Evolutionary conservation across 2,797 vertebrate genomes (phyloP).

Genomic region (Chiroxiphia lanceolata): DNA sequence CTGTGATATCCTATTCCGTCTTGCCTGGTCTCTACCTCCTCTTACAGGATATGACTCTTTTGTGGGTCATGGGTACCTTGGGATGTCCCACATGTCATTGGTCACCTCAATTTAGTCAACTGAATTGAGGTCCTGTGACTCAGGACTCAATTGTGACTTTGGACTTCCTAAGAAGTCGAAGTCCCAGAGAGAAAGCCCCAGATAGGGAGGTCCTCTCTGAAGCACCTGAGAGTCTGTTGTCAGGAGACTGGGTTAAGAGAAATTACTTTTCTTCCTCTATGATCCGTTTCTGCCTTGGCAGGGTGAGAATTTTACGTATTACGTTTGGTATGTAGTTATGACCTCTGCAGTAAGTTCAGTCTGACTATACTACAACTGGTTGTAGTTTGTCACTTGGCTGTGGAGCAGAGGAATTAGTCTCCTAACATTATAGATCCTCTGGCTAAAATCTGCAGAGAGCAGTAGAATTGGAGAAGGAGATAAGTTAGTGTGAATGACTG

Average conservation of each 20-base stretch:
- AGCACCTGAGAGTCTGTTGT: neutral
- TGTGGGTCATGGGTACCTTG: neutral
- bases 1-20: neutral
- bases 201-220: neutral
- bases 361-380: neutral
- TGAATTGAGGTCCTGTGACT: neutral
- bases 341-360: neutral
- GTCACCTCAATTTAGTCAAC: neutral
- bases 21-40: neutral
- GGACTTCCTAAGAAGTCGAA: neutral
- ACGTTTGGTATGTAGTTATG: neutral
- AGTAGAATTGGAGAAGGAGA: neutral
- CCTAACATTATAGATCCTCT: neutral
- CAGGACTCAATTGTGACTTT: neutral
- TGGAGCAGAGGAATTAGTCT: neutral
- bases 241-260: neutral
- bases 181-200: neutral
- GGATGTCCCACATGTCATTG: neutral
- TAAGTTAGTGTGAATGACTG: neutral
- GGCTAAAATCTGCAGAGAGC: constrained; percentile 8
- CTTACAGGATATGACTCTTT: neutral
- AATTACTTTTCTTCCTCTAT: neutral
- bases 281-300: neutral
- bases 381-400: neutral
- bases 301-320: neutral